phyloP scores from a whole-genome alignment of 2,113 vertebrate genomes.

The Ochotona curzoniae region DNA sequence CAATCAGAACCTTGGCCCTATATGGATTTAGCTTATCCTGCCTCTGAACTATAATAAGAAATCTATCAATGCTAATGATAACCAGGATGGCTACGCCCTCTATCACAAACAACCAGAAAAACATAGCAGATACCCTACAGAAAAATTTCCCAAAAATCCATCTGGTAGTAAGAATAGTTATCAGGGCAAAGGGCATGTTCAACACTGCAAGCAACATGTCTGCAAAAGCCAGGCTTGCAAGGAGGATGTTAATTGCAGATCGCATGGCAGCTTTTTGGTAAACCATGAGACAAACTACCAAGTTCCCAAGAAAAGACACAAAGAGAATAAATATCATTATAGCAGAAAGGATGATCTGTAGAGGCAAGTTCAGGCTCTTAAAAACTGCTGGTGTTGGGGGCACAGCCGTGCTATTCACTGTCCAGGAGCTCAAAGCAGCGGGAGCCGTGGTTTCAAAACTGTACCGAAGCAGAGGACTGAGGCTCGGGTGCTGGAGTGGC shows the following conservation, averaged over 20 bases:
- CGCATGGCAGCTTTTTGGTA: slow-evolving; percentile 99
- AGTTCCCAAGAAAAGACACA: slow-evolving; percentile 95
- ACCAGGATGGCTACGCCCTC: slow-evolving; percentile 96
- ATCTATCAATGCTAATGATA: slow-evolving; percentile 98
- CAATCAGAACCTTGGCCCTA: slow-evolving; percentile 94
- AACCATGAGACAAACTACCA: slow-evolving; percentile 99
- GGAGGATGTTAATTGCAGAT: slow-evolving; percentile 98
- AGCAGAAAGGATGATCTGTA: slow-evolving; percentile 94
- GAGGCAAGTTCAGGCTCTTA: slow-evolving; percentile 89
- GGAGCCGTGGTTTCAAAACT: slow-evolving; percentile 82
- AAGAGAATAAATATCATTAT: slow-evolving; percentile 93
- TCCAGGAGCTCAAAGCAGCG: slow-evolving; percentile 82
- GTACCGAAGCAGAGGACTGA: slow-evolving; percentile 82
- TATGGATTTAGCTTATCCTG: slow-evolving; percentile 97
- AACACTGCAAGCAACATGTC: slow-evolving; percentile 97
- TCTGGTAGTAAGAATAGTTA: slow-evolving; percentile 92
- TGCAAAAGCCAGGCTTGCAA: slow-evolving; percentile 97
- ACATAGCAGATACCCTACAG: slow-evolving; percentile 96
- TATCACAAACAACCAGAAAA: slow-evolving; percentile 97
- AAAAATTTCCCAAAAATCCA: slow-evolving; percentile 97
- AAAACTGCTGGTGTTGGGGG: slow-evolving; percentile 82
- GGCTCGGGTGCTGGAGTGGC: slow-evolving; percentile 81
- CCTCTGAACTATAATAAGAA: slow-evolving; percentile 98
- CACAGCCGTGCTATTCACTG: slow-evolving; percentile 81
- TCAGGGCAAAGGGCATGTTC: slow-evolving; percentile 97